phyloP scores from a whole-genome alignment of 2,888 invertebrate genomes.

The Papilio demoleus region DNA sequence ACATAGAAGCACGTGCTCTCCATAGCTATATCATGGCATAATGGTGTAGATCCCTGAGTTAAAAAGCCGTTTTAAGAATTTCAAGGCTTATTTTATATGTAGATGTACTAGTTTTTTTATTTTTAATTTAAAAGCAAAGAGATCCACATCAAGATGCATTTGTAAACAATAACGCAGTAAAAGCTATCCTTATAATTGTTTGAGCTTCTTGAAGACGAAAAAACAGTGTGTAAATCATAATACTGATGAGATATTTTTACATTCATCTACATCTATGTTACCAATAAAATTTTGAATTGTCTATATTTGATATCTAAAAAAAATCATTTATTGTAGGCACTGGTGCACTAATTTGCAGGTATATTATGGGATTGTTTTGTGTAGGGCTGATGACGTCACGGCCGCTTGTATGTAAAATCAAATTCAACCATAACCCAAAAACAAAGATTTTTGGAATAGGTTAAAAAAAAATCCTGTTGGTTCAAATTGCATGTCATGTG shows the following conservation, averaged over 20 bases:
- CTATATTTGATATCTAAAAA: too few species aligned
- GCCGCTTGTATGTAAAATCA: too few species aligned
- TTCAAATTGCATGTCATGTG: conserved; percentile 28
- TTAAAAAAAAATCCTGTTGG: conserved; percentile 27
- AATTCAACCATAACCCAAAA: conserved; percentile 7
- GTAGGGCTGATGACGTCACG: too few species aligned
- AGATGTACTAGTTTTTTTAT: too few species aligned
- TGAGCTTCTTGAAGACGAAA: conserved; percentile 56
- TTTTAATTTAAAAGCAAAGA: not conserved
- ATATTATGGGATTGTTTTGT: too few species aligned
- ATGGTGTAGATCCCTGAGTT: conserved; percentile 23
- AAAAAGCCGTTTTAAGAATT: not conserved
- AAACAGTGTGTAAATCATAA: conserved; percentile 41
- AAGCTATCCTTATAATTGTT: conserved; percentile 44
- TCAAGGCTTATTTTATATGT: not conserved
- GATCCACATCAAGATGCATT: conserved; percentile 35
- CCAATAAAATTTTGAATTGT: not conserved
- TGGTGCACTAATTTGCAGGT: too few species aligned
- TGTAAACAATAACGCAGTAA: conserved; percentile 21
- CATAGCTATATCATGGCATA: not conserved
- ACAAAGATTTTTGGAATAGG: not conserved
- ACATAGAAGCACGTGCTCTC: conserved; percentile 8
- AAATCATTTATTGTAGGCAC: too few species aligned
- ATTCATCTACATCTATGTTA: not conserved
- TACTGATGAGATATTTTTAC: conserved; percentile 21